These are phyloP conservation scores for Coenonympha glycerion DNA, from an alignment of 2,888 invertebrate species.

Conservation along the genomic window DNA sequence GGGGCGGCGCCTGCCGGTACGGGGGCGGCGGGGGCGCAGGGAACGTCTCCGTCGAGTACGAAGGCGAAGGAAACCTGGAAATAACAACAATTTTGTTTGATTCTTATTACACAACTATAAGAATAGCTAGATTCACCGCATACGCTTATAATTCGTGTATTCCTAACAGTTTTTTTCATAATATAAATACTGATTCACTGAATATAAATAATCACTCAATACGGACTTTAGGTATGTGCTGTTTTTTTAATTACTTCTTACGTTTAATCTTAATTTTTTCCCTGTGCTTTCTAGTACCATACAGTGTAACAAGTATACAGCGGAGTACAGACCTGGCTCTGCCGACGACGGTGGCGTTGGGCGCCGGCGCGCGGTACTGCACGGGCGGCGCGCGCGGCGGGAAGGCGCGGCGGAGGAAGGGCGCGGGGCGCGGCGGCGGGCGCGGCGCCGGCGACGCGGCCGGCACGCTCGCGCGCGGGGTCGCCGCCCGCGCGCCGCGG, in stretches of 20 bases:
- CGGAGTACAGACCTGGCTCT: slow-evolving; percentile 18
- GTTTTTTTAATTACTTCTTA: too few relatives aligned
- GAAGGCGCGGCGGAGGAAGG: slow-evolving; percentile 34
- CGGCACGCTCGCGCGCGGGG: slow-evolving; percentile 32
- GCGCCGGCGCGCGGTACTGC: slow-evolving; percentile 33
- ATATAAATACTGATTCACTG: too few relatives aligned
- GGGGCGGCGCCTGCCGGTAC: slow-evolving; percentile 33
- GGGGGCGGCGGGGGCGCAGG: slow-evolving; percentile 40
- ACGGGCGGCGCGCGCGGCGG: slow-evolving; percentile 29
- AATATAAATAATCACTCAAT: too few relatives aligned
- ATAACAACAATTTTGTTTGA: background rate
- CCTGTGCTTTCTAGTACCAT: too few relatives aligned
- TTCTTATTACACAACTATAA: background rate
- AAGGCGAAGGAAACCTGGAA: slow-evolving; percentile 25
- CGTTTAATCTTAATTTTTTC: too few relatives aligned
- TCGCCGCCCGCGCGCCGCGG: slow-evolving; percentile 43
- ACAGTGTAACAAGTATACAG: background rate
- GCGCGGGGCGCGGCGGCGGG: slow-evolving; percentile 33
- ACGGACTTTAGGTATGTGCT: too few relatives aligned
- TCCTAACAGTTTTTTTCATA: too few relatives aligned
- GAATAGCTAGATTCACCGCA: too few relatives aligned
- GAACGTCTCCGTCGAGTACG: slow-evolving; percentile 28
- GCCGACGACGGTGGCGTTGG: slow-evolving; percentile 35
- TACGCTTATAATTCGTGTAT: too few relatives aligned
- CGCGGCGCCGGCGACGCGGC: slow-evolving; percentile 31